These are phyloP conservation scores for Chaunax sp. DNA, from an alignment of 2,797 vertebrate species.

Conservation along the genomic window DNA sequence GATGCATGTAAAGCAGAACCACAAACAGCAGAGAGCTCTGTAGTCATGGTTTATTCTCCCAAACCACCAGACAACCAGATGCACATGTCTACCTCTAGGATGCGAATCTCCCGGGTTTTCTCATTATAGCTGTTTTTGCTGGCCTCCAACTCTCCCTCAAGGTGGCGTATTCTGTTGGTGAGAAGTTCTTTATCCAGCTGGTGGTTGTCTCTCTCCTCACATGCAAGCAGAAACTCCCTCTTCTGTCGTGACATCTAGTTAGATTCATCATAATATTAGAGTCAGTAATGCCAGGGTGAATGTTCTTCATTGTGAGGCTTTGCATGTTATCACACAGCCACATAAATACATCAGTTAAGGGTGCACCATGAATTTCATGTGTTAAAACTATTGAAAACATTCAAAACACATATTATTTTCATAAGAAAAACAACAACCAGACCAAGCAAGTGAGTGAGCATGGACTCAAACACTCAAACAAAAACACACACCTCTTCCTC, in stretches of 20 bases:
- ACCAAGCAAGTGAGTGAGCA: not conserved
- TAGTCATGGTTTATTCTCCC: conserved; percentile 6
- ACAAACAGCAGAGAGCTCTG: conserved; percentile 13
- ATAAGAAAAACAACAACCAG: conserved; percentile 23
- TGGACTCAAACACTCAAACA: conserved; percentile 7
- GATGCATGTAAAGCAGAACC: not conserved
- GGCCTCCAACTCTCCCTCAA: conserved; percentile 88
- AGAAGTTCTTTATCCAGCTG: conserved; percentile 91
- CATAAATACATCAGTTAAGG: conserved; percentile 7
- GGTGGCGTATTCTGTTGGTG: conserved; percentile 87
- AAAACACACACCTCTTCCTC: conserved; percentile 90
- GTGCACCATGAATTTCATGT: conserved; percentile 18
- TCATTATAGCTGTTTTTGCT: conserved; percentile 87
- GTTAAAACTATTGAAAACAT: conserved; percentile 25
- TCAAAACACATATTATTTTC: conserved; percentile 15
- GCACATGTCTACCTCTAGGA: conserved; percentile 70
- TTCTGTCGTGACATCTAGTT: conserved; percentile 86
- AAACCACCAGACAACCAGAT: not conserved
- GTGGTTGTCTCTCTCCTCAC: conserved; percentile 87
- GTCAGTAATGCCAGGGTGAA: conserved; percentile 4
- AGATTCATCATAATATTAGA: conserved; percentile 32
- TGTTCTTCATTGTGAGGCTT: conserved; percentile 20
- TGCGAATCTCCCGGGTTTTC: conserved; percentile 85
- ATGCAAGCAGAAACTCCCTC: conserved; percentile 86
- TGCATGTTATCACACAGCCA: conserved; percentile 14